A percentile compares a stretch with the other conserved stretches of the same genome.
Evolutionary conservation across 2,888 invertebrate genomes (phyloP).

Genomic region (Erebia aethiops): DNA sequence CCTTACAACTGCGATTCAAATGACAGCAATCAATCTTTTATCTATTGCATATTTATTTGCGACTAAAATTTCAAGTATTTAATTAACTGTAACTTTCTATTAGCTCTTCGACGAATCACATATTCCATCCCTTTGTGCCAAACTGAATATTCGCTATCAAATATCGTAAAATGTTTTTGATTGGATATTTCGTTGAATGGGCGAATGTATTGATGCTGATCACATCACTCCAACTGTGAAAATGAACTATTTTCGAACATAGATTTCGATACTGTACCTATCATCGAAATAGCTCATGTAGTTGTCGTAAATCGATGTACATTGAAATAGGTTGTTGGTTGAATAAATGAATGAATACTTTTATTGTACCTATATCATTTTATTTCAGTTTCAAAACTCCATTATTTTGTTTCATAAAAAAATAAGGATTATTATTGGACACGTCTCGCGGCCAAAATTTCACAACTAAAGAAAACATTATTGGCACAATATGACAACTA

Average conservation of each 20-base stretch:
- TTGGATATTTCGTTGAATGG: conserved; percentile 10
- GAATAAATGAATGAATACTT: too few relatives aligned
- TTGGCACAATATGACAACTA: too few relatives aligned
- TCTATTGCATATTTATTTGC: neutral
- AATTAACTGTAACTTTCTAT: neutral
- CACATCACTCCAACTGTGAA: neutral
- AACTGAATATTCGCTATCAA: neutral
- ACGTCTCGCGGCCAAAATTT: too few relatives aligned
- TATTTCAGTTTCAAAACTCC: too few relatives aligned
- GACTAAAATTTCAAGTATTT: neutral
- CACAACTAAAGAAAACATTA: too few relatives aligned
- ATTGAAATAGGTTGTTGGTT: neutral
- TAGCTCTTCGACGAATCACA: neutral
- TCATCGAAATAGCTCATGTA: neutral
- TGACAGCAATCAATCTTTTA: too few relatives aligned
- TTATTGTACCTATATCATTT: too few relatives aligned
- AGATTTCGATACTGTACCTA: neutral
- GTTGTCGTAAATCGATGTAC: conserved; percentile 3
- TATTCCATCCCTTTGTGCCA: neutral
- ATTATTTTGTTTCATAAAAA: too few relatives aligned
- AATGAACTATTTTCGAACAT: conserved; percentile 8
- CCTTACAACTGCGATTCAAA: too few relatives aligned
- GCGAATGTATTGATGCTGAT: conserved; percentile 3
- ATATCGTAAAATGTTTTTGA: conserved; percentile 5
- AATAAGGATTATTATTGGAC: too few relatives aligned